These are phyloP conservation scores for Ceratina japonica DNA, from an alignment of 1,140 invertebrate species.

Conservation along the genomic window DNA sequence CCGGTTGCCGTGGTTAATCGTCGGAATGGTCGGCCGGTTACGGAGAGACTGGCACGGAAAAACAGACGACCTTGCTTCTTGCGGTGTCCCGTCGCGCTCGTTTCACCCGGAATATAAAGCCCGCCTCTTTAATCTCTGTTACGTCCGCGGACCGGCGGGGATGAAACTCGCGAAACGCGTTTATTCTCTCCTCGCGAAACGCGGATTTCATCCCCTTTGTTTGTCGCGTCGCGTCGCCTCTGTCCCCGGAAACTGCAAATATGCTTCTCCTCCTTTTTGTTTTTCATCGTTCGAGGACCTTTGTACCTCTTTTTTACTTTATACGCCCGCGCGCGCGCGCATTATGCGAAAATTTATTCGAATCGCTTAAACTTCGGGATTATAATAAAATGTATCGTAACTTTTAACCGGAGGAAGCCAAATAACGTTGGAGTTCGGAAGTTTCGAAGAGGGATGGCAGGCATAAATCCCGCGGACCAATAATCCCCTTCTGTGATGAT, in stretches of 20 bases:
- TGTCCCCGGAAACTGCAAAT: neutral
- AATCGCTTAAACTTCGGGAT: neutral
- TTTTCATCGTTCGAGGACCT: too few relatives aligned
- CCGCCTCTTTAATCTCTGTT: conserved; percentile 57
- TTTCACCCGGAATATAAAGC: conserved; percentile 57
- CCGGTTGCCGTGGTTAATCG: conserved; percentile 51
- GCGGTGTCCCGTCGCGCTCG: conserved; percentile 45
- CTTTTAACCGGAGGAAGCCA: neutral
- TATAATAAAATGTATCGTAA: neutral
- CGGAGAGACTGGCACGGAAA: conserved; percentile 40
- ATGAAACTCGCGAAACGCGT: conserved; percentile 41
- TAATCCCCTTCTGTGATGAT: neutral
- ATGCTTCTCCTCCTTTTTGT: too few relatives aligned
- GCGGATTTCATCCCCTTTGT: neutral
- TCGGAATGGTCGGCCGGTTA: conserved; percentile 42
- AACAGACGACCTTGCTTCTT: conserved; percentile 49
- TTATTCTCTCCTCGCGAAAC: conserved; percentile 34
- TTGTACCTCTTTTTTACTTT: too few relatives aligned
- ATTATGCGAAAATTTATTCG: too few relatives aligned
- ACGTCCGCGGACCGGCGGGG: conserved; percentile 6
- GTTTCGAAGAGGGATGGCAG: neutral
- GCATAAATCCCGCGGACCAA: conserved; percentile 13
- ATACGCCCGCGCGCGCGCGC: too few relatives aligned
- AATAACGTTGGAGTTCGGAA: neutral
- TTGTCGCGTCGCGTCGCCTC: neutral